Base-by-base conservation (phyloP, 2,888 invertebrate genomes). In the Aleiodes alternator region DNA sequence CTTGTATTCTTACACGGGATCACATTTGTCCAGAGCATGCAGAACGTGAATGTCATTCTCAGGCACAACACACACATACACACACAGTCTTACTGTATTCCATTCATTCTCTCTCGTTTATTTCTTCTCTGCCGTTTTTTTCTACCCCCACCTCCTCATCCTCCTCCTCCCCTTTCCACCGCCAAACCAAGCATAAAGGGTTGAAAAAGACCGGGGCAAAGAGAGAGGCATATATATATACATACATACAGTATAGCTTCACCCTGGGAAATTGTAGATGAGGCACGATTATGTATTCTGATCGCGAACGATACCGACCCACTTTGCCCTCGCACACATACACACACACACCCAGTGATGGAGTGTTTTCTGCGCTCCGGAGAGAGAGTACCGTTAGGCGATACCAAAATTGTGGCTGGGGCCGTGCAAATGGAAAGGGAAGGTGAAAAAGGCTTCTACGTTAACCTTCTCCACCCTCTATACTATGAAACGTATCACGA, bases 251-350 rank as follows among this genome's bases (percentile, higher is more conserved):
- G 72, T 72, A 56, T 75, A 75, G 69, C 78, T 69, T 23, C 71
- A 43, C 64, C 43, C 71, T 79, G 78, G 80, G 83, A 85, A 84
- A 86, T 85, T 85, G 86, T 85, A 84, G 86, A 86, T 84, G 85
- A 85, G 83, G 79, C 82, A 76, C 82, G 85, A 86, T 86, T 86
- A 85, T 81, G 85, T 85, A 86, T 85, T 85, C 85, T 81, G 84
- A 86, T 85, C 85, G 85, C 82, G 83, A 80, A 81, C 83, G 86
- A 86, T 86, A 86, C 82, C 83, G 82, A 80, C 79, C 81, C 79
- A 79, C 81, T 80, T 78, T 79, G 81, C 81, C 81, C 81, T 23
- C 23, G 23, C 23, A 23, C 23, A 23, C 23, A 23, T 2, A 23
- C 23, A 23, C 80, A 76, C 80, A 76, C 78, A 76, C 59, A 53